Evolutionary conservation across 2,113 vertebrate species (phyloP).

Genomic region (Callipepla squamata): DNA sequence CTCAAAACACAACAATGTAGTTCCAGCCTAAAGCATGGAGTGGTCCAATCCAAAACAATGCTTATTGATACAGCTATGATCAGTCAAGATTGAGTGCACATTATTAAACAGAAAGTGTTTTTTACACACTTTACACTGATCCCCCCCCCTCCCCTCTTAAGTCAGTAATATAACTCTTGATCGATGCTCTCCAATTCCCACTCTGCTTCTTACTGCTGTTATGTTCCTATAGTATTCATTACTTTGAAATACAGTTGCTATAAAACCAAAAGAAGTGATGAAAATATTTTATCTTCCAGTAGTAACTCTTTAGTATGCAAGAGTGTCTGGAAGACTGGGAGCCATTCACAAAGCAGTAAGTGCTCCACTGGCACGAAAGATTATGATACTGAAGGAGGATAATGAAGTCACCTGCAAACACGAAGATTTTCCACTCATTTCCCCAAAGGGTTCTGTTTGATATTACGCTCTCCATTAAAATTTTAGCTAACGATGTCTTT

Average conservation of each 20-base stretch:
- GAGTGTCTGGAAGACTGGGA: not conserved
- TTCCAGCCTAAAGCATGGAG: not conserved
- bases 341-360: no score
- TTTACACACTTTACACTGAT: no score
- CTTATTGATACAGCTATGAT: not conserved
- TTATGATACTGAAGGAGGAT: not conserved
- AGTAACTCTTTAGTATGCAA: no score
- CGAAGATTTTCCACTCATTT: accelerated
- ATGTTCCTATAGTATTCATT: not conserved
- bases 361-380: not conserved
- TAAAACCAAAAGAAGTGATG: not conserved
- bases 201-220: not conserved
- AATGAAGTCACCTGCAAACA: not conserved
- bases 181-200: not conserved
- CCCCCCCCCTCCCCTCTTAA: no score
- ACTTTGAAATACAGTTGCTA: not conserved
- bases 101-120: not conserved
- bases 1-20: not conserved
- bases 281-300: not conserved
- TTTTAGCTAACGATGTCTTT: not conserved
- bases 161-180: not conserved
- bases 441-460: not conserved
- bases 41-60: not conserved
- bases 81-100: not conserved
- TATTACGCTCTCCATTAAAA: not conserved